Percentiles rank a stretch among this genome's conserved stretches.
Conservation (phyloP, 2,113 vertebrate genomes). For the Dasyprocta punctata region DNA sequence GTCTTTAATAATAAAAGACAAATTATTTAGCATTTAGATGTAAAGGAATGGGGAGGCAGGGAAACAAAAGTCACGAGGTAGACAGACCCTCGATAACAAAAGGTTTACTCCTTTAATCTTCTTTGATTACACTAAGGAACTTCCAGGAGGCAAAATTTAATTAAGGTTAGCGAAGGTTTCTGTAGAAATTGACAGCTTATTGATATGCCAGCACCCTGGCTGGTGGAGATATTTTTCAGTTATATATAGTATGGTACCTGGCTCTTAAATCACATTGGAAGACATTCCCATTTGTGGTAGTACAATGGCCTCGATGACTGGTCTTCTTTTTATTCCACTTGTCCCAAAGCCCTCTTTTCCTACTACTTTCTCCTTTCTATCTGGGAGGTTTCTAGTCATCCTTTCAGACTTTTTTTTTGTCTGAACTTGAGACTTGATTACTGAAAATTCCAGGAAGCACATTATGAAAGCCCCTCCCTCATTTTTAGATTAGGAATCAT, state of each 20-base stretch:
- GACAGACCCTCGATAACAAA: constrained; percentile 21
- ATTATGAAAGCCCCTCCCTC: not conserved
- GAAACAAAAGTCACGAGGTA: not conserved
- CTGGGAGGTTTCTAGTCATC: not conserved
- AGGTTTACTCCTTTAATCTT: constrained; percentile 58
- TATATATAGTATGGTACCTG: not conserved
- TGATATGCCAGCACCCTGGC: not conserved
- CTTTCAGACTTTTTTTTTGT: not conserved
- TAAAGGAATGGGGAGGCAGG: not conserved
- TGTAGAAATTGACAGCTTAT: not conserved
- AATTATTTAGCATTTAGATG: constrained; percentile 19
- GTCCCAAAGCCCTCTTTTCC: not conserved
- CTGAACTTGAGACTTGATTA: not conserved
- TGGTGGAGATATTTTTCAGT: not conserved
- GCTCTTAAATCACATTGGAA: not conserved
- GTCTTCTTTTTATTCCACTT: not conserved
- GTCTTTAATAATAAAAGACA: constrained; percentile 32
- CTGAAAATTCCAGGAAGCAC: not conserved
- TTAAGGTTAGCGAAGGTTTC: constrained; percentile 59
- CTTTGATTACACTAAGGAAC: constrained; percentile 46
- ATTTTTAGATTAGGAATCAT: not conserved
- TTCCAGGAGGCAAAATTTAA: constrained; percentile 64
- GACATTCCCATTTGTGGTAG: not conserved
- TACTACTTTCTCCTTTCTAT: not conserved
- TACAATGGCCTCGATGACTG: not conserved